Evolutionary conservation across 2,888 invertebrate genomes (phyloP).

Genomic region (Tolmerus cingulatus): DNA sequence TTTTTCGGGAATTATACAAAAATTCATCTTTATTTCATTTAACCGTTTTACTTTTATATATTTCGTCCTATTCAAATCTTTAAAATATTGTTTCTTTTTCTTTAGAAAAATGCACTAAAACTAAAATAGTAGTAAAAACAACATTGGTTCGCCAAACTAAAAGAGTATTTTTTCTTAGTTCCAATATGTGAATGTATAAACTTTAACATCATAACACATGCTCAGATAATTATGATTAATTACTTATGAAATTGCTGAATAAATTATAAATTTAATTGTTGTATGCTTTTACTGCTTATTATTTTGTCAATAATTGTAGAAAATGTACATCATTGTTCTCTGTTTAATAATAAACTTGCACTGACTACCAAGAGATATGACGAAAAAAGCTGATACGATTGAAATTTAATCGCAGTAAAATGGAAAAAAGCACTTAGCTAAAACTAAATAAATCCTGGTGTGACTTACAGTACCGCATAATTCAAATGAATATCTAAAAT

Average conservation of each 20-base stretch:
- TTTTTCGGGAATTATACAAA: no score
- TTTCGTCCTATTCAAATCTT: not conserved
- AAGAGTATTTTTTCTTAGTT: not conserved
- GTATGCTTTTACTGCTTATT: not conserved
- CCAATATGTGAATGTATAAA: not conserved
- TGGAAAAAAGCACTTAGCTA: not conserved
- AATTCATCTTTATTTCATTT: no score
- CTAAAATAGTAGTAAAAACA: not conserved
- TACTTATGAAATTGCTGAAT: not conserved
- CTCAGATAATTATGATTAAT: no score
- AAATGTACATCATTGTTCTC: not conserved
- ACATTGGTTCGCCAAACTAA: not conserved
- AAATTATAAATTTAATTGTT: not conserved
- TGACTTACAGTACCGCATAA: not conserved
- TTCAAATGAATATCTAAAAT: not conserved
- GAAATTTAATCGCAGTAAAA: not conserved
- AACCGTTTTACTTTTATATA: no score
- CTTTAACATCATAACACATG: no score
- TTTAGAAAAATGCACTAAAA: not conserved
- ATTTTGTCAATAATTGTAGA: not conserved
- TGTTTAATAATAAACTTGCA: not conserved
- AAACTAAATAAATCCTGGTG: slow-evolving; percentile 6
- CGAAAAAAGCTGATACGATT: not conserved
- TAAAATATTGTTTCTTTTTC: no score
- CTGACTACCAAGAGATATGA: not conserved